These are phyloP conservation scores for Lasioglossum oenotherae DNA, from an alignment of 2,888 invertebrate genomes.

Conservation along the genomic window DNA sequence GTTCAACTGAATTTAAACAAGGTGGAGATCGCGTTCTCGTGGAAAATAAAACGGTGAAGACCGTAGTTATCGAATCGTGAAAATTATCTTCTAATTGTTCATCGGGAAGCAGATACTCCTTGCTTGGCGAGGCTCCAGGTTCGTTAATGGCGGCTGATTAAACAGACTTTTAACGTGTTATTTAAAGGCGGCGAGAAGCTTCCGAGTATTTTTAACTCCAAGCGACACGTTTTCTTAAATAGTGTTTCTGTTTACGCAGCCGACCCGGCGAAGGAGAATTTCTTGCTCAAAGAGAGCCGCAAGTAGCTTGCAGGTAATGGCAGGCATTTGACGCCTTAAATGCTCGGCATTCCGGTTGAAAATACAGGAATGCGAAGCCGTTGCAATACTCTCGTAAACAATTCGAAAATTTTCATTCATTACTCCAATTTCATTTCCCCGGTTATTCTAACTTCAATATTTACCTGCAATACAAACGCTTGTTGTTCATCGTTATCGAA, in stretches of 20 bases:
- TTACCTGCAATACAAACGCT: background rate
- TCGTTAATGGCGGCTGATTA: conserved; percentile 13
- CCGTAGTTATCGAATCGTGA: background rate
- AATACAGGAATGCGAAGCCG: background rate
- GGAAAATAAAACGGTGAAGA: background rate
- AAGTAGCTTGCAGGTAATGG: background rate
- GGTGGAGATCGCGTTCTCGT: background rate
- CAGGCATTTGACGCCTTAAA: background rate
- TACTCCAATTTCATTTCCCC: background rate
- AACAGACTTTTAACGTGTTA: conserved; percentile 2
- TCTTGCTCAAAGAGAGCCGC: background rate
- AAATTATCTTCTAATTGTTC: conserved; percentile 27
- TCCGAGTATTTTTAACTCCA: background rate
- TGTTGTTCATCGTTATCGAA: background rate
- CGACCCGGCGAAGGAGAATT: background rate
- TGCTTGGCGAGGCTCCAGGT: conserved; percentile 18
- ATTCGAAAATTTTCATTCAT: background rate
- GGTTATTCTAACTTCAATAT: background rate
- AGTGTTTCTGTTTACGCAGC: background rate
- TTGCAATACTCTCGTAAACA: background rate
- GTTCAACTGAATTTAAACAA: background rate
- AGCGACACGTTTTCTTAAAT: background rate
- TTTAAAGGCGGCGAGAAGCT: background rate
- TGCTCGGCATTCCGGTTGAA: too few species aligned
- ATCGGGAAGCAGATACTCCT: background rate